Base-by-base conservation (phyloP, 2,113 vertebrate genomes). In the Apistogramma diplotaenia region DNA sequence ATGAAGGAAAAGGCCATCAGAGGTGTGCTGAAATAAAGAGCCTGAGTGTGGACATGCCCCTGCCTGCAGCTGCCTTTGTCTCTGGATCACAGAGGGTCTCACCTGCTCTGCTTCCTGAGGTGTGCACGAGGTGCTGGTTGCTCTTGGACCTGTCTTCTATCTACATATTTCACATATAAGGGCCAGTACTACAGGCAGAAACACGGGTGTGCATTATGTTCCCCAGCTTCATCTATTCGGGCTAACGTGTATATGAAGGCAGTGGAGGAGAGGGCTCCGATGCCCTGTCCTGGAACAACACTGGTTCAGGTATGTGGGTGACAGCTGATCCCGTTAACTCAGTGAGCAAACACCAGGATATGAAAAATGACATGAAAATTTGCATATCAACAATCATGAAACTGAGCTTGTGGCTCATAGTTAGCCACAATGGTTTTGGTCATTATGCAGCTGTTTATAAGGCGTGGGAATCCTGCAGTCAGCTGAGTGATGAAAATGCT, bases 271-370 rank as follows among this genome's bases (percentile, higher is more conserved):
- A 62, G n/a, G 35, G 0, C 0, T 62, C 4, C 15, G 59, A 62
- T 62, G 37, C 37, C 6, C n/a, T 62, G 1, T 15, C 35, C 35
- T 40, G n/a, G 60, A 62, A 37, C 59, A 61, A 35, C 0, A n/a
- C 60, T 4, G 4, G 40, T 62, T n/a, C 60, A 40, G n/a, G 1
- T 35, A 6, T 62, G 60, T 62, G 60, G 23, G 40, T 40, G 35
- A 40, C 35, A 40, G 0, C 23, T 13, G 0, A 62, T 62, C 13
- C 5, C 1, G 40, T 40, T 62, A 62, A 40, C n/a, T 62, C 8
- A n/a, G 5, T 25, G 60, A 35, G 21, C 35, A 65, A 65, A 43
- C 60, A 43, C 8, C 25, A 43, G 21, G 35, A 65, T 16, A 25
- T 10, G 35, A 65, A 25, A 65, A 43, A 65, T 65, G 40, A 25